phyloP scores from a whole-genome alignment of 2,113 vertebrate genomes.

The Tauraco erythrolophus region DNA sequence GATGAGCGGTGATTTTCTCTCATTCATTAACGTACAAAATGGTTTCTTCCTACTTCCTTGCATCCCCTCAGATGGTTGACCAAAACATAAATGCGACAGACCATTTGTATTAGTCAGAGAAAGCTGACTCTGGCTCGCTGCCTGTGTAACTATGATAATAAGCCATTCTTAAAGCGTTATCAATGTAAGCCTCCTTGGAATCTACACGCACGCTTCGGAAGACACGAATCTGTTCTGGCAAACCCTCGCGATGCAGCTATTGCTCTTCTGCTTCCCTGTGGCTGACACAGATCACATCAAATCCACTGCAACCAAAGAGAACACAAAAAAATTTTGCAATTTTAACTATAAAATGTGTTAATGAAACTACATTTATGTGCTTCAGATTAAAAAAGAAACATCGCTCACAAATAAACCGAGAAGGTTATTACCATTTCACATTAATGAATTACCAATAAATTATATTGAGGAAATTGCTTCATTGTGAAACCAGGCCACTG shows the following conservation, averaged over 20 bases:
- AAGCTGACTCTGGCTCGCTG: neutral
- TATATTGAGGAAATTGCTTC: constrained; percentile 28
- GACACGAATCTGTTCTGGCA: neutral
- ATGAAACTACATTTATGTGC: neutral
- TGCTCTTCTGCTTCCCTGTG: neutral
- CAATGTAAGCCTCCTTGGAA: neutral
- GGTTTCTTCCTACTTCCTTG: constrained; percentile 10
- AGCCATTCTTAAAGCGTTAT: neutral
- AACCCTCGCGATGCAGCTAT: neutral
- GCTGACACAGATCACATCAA: neutral
- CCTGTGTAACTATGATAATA: constrained; percentile 15
- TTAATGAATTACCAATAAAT: constrained; percentile 45
- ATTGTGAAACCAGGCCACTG: neutral
- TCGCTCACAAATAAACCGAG: neutral
- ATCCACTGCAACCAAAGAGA: neutral
- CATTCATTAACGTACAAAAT: constrained; percentile 30
- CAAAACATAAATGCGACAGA: neutral
- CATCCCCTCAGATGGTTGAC: neutral
- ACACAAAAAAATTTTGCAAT: neutral
- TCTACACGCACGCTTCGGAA: neutral
- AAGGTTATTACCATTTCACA: constrained; percentile 15
- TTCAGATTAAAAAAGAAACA: neutral
- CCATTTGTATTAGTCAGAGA: neutral
- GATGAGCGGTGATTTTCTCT: neutral
- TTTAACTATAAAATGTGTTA: neutral